Percentiles rank a stretch among this genome's conserved stretches.
Conservation (phyloP, 2,888 invertebrate species). For the Watsonalla cultraria region DNA sequence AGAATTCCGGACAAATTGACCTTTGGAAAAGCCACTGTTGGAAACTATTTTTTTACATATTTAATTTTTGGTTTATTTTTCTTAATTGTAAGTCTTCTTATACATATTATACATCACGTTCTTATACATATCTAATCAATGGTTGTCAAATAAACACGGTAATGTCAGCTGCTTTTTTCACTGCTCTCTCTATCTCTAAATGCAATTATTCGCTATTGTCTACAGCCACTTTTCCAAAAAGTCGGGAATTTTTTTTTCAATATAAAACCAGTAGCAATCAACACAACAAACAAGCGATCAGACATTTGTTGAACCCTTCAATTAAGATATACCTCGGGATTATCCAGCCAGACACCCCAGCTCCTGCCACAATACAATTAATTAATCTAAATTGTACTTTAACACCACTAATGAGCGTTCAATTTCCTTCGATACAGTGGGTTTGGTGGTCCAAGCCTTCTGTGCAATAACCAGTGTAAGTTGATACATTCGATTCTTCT, state of each 20-base stretch:
- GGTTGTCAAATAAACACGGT: too few relatives aligned
- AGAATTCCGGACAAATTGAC: too few relatives aligned
- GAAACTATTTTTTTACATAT: too few relatives aligned
- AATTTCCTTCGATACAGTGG: conserved; percentile 43
- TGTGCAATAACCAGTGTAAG: conserved; percentile 33
- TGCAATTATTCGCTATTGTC: too few relatives aligned
- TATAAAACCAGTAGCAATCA: neutral
- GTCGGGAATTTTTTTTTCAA: neutral
- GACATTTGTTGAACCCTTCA: conserved; percentile 7
- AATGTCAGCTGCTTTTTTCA: too few relatives aligned
- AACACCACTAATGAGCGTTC: conserved; percentile 48
- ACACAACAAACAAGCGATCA: neutral
- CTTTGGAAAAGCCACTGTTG: too few relatives aligned
- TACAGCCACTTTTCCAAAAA: too few relatives aligned
- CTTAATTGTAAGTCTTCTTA: too few relatives aligned
- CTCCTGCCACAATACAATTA: conserved; percentile 24
- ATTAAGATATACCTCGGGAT: conserved; percentile 15
- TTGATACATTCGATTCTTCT: conserved; percentile 34
- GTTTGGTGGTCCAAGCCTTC: conserved; percentile 14
- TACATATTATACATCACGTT: too few relatives aligned
- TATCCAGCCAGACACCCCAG: conserved; percentile 8
- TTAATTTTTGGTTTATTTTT: too few relatives aligned
- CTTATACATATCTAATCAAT: too few relatives aligned
- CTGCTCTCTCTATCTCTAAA: too few relatives aligned
- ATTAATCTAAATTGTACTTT: conserved; percentile 58